These are phyloP conservation scores for Andrena camellia DNA, from an alignment of 2,888 invertebrate genomes.

Conservation along the genomic window DNA sequence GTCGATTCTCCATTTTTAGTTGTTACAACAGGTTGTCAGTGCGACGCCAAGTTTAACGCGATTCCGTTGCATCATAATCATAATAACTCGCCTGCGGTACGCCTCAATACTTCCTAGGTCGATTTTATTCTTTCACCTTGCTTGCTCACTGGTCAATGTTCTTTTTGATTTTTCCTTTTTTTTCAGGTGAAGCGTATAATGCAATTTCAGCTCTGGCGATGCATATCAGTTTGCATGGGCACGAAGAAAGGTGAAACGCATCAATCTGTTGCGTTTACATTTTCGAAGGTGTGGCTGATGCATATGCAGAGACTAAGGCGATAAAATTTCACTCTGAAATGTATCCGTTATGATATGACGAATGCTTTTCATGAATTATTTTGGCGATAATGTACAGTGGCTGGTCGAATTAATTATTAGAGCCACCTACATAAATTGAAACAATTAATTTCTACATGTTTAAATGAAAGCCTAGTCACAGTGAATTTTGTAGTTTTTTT, in stretches of 20 bases:
- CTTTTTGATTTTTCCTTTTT: neutral
- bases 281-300: conserved; percentile 26
- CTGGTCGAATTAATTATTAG: neutral
- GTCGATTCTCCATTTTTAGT: conserved; percentile 40
- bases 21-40: neutral
- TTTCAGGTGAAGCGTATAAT: neutral
- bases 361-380: neutral
- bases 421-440: no score
- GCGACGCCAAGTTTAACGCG: neutral
- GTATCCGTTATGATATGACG: neutral
- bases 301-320: neutral
- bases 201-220: neutral
- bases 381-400: neutral
- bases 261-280: conserved; percentile 18
- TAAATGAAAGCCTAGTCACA: no score
- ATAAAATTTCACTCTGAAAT: neutral
- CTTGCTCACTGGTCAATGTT: no score
- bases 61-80: neutral
- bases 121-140: neutral
- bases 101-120: neutral
- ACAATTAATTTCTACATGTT: no score
- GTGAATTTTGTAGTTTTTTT: no score
- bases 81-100: neutral
- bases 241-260: conserved; percentile 1
- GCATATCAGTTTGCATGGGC: neutral